Conservation (phyloP, 2,888 invertebrate genomes). For the Autographa pulchrina region DNA sequence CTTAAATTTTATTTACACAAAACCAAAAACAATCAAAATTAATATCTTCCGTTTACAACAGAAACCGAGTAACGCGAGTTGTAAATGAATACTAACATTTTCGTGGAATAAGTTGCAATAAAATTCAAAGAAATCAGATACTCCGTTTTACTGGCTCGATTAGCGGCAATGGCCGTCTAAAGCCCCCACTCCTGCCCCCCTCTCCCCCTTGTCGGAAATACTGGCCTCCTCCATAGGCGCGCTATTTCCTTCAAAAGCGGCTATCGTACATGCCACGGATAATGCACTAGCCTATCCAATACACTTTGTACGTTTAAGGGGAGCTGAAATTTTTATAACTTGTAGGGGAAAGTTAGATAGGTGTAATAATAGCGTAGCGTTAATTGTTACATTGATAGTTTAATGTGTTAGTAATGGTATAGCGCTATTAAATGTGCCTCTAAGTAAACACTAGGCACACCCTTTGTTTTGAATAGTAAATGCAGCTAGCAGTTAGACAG, state of each 20-base stretch:
- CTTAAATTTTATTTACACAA: conserved; percentile 10
- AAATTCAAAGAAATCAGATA: conserved; percentile 76
- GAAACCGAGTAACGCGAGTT: conserved; percentile 21
- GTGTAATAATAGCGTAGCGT: conserved; percentile 41
- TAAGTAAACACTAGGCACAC: neutral
- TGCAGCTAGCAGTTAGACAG: neutral
- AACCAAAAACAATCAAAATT: conserved; percentile 43
- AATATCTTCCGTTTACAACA: conserved; percentile 23
- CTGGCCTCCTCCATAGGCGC: conserved; percentile 66
- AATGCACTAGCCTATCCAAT: conserved; percentile 66
- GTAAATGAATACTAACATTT: conserved; percentile 41
- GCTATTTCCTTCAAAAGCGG: conserved; percentile 72
- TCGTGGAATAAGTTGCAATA: conserved; percentile 54
- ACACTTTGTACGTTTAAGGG: conserved; percentile 48
- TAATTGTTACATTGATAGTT: conserved; percentile 39
- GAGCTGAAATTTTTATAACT: conserved; percentile 46
- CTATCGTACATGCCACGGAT: conserved; percentile 70
- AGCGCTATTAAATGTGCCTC: conserved; percentile 24
- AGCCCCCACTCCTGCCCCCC: conserved; percentile 26
- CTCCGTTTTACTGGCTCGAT: conserved; percentile 67
- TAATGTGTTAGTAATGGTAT: conserved; percentile 29
- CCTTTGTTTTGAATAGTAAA: conserved; percentile 21
- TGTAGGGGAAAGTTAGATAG: conserved; percentile 25
- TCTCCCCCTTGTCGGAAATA: conserved; percentile 57
- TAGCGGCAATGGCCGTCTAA: conserved; percentile 50